Conservation (phyloP, 2,888 invertebrate genomes). For the Nemoura dubitans region DNA sequence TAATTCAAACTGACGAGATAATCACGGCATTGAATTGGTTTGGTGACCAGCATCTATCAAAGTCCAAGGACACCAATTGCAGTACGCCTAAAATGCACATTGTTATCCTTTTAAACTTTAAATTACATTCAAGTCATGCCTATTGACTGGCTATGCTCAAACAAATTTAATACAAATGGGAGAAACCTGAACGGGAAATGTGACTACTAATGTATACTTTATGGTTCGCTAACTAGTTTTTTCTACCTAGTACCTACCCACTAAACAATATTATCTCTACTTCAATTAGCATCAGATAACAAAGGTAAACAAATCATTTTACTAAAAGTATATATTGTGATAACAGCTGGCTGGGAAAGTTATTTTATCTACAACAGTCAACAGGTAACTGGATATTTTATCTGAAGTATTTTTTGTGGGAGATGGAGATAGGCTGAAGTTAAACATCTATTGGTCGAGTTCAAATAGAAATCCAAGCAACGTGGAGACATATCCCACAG, state of each 20-base stretch:
- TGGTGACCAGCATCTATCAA: not conserved
- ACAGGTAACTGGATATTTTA: too few species aligned
- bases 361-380: too few species aligned
- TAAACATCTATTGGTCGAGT: too few species aligned
- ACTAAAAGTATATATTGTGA: not conserved
- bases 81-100: not conserved
- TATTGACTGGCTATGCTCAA: not conserved
- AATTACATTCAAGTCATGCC: too few species aligned
- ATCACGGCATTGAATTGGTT: not conserved
- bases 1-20: not conserved
- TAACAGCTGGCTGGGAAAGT: not conserved
- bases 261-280: too few species aligned
- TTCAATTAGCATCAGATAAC: not conserved
- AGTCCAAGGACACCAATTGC: not conserved
- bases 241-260: not conserved
- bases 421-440: too few species aligned
- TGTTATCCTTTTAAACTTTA: too few species aligned
- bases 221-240: not conserved
- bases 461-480: too few species aligned
- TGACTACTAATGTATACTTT: not conserved
- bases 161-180: not conserved
- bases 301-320: not conserved
- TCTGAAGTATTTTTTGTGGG: too few species aligned
- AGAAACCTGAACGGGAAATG: not conserved
- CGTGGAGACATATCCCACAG: too few species aligned